Base-by-base conservation (phyloP, 2,797 vertebrate species). In the Bradypus variegatus region DNA sequence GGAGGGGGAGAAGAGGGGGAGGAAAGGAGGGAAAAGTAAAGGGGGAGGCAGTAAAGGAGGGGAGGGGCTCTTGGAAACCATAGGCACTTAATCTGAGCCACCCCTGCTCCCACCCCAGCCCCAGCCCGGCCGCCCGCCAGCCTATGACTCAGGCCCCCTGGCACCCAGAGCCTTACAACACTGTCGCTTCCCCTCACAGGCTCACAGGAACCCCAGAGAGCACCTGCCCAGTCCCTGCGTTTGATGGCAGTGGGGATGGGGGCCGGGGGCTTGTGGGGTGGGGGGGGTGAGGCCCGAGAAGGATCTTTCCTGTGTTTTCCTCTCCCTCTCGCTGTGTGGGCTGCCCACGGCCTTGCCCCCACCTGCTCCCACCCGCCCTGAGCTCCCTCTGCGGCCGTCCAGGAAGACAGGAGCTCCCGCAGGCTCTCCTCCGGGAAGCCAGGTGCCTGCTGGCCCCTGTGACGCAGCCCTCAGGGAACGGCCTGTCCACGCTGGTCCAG, bases 151-250 rank as follows among this genome's bases (percentile, higher is more conserved):
- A 25, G 36, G 19, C 36, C 27, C 27, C 5, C 29, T 29, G 9
- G 29, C 2, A 0, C 29, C 4, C 14, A n/a, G 53, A 83, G n/a
- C 45, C 67, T 64, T n/a, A 7, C 6, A 1, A 11, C 12, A 1
- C 21, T 3, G 0, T 14, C 33, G 45, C 55, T 79, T 45, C 38
- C 55, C 31, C 45, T 23, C 10, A 6, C 18, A 2, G 2, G 0
- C 33, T 31, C 33, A 16, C 11, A 18, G 36, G 16, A 3, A 1
- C 25, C n/a, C 33, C 50, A 62, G 60, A 27, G 13, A 16, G 45
- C 50, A 8, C 16, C 15, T 10, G 6, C 45, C 29, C 19, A 27
- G 69, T 23, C 9, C 9, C 13, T 3, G 13, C 0, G 8, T 55
- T 55, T 16, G 55, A 55, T 55, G 55, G 53, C 41, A 15, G 53